Conservation (phyloP, 2,113 vertebrate species). For the Gavia stellata region DNA sequence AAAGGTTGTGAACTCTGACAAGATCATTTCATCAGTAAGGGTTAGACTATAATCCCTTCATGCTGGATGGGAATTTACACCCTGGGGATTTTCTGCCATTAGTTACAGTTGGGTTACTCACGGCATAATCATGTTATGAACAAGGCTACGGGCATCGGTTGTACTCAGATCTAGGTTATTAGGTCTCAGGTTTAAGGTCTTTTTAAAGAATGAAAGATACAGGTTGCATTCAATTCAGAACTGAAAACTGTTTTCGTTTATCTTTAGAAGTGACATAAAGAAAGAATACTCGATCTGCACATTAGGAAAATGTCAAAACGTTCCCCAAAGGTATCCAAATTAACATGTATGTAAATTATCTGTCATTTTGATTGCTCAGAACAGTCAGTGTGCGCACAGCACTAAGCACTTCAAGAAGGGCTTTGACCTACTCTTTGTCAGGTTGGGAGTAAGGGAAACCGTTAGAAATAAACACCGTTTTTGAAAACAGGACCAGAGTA, state of each 20-base stretch:
- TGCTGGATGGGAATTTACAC: background rate
- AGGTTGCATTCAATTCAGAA: background rate
- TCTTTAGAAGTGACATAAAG: background rate
- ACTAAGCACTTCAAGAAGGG: background rate
- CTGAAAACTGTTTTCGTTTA: background rate
- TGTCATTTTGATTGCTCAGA: background rate
- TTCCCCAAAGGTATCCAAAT: background rate
- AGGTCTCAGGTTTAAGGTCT: background rate
- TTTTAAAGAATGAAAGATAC: background rate
- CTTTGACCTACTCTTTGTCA: background rate
- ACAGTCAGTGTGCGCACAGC: background rate
- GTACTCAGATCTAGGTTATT: background rate
- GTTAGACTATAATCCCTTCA: background rate
- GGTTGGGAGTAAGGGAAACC: background rate
- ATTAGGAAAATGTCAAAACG: background rate
- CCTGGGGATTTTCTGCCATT: background rate
- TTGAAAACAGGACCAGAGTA: background rate
- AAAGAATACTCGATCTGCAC: background rate
- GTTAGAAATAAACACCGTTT: background rate
- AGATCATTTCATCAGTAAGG: background rate
- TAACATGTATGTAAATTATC: background rate
- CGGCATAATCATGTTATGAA: background rate
- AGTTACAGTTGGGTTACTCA: background rate
- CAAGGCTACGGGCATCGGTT: background rate
- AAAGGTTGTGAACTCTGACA: background rate